Conservation (phyloP, 2,888 invertebrate species). For the Hedya salicella region DNA sequence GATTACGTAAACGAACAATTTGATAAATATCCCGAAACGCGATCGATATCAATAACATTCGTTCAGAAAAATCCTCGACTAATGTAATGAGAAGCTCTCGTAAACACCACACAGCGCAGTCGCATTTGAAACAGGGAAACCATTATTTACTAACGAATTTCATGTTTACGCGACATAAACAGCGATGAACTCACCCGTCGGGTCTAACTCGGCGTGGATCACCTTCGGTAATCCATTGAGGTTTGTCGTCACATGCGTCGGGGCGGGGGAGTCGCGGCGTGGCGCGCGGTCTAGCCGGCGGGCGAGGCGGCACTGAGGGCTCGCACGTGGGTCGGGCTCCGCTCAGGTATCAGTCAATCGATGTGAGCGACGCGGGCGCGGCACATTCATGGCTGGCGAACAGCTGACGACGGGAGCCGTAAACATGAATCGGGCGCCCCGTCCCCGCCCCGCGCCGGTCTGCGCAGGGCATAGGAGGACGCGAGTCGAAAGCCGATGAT, state of each 20-base stretch:
- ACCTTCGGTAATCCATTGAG: conserved; percentile 77
- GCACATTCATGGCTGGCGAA: conserved; percentile 79
- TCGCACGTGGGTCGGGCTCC: conserved; percentile 54
- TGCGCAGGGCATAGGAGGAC: conserved; percentile 37
- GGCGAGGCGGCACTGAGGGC: conserved; percentile 67
- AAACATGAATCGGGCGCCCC: conserved; percentile 80
- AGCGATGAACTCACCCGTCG: conserved; percentile 56
- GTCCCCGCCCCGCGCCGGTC: conserved; percentile 48
- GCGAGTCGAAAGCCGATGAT: conserved; percentile 28
- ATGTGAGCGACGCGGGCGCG: conserved; percentile 75
- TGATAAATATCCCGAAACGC: conserved; percentile 65
- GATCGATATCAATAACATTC: conserved; percentile 71
- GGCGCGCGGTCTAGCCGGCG: conserved; percentile 71
- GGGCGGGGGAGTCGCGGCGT: conserved; percentile 46
- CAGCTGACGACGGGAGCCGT: conserved; percentile 82
- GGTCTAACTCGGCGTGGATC: conserved; percentile 63
- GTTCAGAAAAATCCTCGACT: conserved; percentile 63
- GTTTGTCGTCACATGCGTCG: conserved; percentile 57
- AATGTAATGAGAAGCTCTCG: conserved; percentile 65
- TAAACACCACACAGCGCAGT: conserved; percentile 74
- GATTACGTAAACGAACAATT: conserved; percentile 68
- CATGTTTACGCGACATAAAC: conserved; percentile 53
- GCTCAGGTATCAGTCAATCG: conserved; percentile 81
- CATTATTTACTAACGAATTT: conserved; percentile 65
- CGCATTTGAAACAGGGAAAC: conserved; percentile 54